Percentiles rank a stretch among this genome's conserved stretches.
Evolutionary conservation across 2,797 vertebrate species (phyloP).

Genomic region (Eleutherodactylus coqui): DNA sequence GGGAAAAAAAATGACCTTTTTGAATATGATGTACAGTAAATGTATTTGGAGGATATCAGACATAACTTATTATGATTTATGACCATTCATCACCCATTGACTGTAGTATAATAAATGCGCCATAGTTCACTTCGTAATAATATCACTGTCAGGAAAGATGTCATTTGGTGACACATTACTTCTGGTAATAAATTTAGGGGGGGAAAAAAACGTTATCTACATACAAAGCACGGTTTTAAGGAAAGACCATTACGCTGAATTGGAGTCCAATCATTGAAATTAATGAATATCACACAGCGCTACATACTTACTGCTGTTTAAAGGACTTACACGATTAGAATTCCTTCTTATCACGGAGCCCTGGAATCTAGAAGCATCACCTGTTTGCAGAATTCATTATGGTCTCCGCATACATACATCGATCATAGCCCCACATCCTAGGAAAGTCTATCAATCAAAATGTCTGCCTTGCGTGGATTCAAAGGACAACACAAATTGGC

Average conservation of each 20-base stretch:
- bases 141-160: conserved; percentile 43
- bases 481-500: conserved; percentile 64
- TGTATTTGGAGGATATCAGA: conserved; percentile 43
- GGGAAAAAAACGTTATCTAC: conserved; percentile 33
- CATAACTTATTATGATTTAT: conserved; percentile 51
- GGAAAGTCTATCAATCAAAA: conserved; percentile 63
- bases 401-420: conserved; percentile 56
- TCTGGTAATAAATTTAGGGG: conserved; percentile 46
- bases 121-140: conserved; percentile 45
- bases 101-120: conserved; percentile 46
- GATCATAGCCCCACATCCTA: conserved; percentile 46
- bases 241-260: conserved; percentile 37
- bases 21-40: conserved; percentile 51
- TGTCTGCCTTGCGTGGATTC: conserved; percentile 58
- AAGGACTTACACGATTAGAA: conserved; percentile 70
- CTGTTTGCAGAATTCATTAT: conserved; percentile 66
- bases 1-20: conserved; percentile 42
- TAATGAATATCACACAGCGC: conserved; percentile 47
- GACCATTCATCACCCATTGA: conserved; percentile 51
- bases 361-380: conserved; percentile 62
- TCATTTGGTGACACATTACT: conserved; percentile 27
- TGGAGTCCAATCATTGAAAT: conserved; percentile 44
- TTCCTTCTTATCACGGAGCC: conserved; percentile 64
- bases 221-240: conserved; percentile 24
- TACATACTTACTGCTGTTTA: conserved; percentile 69